phyloP scores from a whole-genome alignment of 1,140 invertebrate genomes.

The Pseudomyrmex cubaensis region DNA sequence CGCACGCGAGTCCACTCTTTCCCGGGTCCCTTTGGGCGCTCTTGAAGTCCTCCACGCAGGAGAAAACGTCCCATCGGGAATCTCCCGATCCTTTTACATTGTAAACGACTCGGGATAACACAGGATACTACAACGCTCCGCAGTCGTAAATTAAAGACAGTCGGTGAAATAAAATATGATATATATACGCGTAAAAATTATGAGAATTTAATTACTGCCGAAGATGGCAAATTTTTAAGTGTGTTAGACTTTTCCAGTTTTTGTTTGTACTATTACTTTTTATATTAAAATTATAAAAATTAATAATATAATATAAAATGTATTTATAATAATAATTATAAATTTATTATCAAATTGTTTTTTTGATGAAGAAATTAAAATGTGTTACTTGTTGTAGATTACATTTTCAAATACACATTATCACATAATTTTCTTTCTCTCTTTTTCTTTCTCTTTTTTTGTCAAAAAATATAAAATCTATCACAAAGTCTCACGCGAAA shows the following conservation, averaged over 20 bases:
- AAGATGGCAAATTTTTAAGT: background rate
- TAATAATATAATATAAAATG: too few relatives aligned
- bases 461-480: constrained; percentile 17
- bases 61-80: background rate
- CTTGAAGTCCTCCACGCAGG: background rate
- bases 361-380: too few relatives aligned
- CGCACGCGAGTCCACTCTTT: constrained; percentile 36
- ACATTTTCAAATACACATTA: constrained; percentile 14
- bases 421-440: constrained; percentile 10
- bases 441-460: background rate
- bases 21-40: background rate
- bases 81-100: constrained; percentile 23
- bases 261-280: too few relatives aligned
- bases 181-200: background rate
- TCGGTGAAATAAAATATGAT: constrained; percentile 18
- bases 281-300: too few relatives aligned
- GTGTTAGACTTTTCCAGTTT: background rate
- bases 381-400: too few relatives aligned
- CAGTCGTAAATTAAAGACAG: constrained; percentile 38
- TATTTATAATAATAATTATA: too few relatives aligned
- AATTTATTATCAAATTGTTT: too few relatives aligned
- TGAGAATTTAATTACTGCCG: constrained; percentile 17
- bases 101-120: constrained; percentile 39
- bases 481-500: constrained; percentile 31
- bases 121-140: background rate